Base-by-base conservation (phyloP, 2,113 vertebrate genomes). In the Phyllostomus discolor region DNA sequence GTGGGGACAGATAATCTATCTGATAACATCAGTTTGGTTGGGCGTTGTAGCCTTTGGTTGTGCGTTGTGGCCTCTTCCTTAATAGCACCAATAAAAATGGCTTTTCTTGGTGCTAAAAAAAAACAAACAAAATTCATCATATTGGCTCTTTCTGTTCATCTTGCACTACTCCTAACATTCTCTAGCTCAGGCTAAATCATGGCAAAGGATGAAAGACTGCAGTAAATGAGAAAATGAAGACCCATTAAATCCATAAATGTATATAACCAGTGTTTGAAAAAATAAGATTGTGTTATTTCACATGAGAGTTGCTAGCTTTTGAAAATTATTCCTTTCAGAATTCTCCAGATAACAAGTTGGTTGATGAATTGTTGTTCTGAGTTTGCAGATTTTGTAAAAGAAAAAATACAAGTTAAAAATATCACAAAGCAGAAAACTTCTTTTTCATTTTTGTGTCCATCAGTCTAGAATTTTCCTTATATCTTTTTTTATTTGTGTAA, bases 231-330 rank as follows among this genome's bases (percentile, higher is more conserved):
- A 95, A 96, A 82, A 92, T 69, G 22, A 84, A 85, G 59, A 70
- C 50, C 10, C 24, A n/a, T 66, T 78, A 92, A 92, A 94, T 67
- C 10, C 50, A 81, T 88, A 69, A 64, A 31, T 59, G 17, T 52
- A 16, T 64, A 46, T 72, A 59, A 12, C 19, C 7, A 70, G 28
- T 38, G 80, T 95, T 83, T 91, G 81, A 62, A 80, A 91, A 59
- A 95, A 46, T 52, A 84, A 76, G 48, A 59, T 76, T 79, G 16
- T 59, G 10, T 78, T 78, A 67, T 94, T 91, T 84, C 73, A 14
- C 88, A n/a, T 94, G 78, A 95, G 43, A 35, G 3, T 97, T 83
- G 24, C 24, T 91, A 80, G 10, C 38, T 92, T 97, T 94, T 50
- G 54, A 83, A 93, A 94, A 90, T 80, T 62, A 46, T 90, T 92